Conservation (phyloP, 2,113 vertebrate species). For the Ovis aries region DNA sequence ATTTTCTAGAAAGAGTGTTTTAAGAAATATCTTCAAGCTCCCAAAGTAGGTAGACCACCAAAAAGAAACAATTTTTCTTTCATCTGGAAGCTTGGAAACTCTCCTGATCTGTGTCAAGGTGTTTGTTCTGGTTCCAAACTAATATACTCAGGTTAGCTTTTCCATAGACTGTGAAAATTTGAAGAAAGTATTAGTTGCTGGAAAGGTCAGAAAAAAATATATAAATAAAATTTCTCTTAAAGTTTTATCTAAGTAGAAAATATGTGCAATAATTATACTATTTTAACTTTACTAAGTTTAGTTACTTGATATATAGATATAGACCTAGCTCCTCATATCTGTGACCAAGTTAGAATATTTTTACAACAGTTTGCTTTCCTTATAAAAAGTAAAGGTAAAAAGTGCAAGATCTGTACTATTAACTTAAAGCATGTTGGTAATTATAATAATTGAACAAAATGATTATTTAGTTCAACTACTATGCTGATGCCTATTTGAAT, state of each 20-base stretch:
- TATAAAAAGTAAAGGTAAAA: neutral
- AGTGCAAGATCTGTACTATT: neutral
- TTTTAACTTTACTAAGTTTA: constrained; percentile 9
- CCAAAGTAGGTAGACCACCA: constrained; percentile 22
- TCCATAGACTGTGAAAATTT: neutral
- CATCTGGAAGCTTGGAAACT: constrained; percentile 38
- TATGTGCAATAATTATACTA: neutral
- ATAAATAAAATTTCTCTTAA: constrained; percentile 19
- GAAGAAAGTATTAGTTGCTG: constrained; percentile 9
- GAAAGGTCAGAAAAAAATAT: neutral
- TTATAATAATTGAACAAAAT: neutral
- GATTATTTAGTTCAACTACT: neutral
- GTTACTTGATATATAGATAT: neutral
- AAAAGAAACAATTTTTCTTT: constrained; percentile 45
- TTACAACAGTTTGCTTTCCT: neutral
- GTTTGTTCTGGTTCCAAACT: constrained; percentile 21
- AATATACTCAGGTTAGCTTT: constrained; percentile 13
- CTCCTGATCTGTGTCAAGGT: neutral
- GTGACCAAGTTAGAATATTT: neutral
- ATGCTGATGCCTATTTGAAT: neutral
- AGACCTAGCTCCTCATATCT: neutral
- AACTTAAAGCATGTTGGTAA: neutral
- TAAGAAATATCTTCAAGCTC: constrained; percentile 44
- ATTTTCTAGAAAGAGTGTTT: constrained; percentile 21
- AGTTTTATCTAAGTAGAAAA: neutral